Conservation (phyloP, 2,888 invertebrate genomes). For the Herminia tarsipennalis region DNA sequence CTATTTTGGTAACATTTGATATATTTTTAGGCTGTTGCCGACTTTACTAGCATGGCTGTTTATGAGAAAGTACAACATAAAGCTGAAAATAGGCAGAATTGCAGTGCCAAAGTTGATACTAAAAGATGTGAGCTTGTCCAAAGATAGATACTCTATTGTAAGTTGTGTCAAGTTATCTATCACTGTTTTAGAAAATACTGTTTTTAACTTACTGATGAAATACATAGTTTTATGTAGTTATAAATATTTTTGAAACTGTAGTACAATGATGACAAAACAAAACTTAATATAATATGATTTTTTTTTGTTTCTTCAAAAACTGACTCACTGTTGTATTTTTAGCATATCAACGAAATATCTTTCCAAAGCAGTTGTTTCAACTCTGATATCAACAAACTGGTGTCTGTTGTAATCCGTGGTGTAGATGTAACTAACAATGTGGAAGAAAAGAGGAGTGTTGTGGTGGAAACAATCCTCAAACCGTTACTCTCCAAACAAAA, state of each 20-base stretch:
- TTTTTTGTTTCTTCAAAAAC: neutral
- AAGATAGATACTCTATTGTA: slow-evolving; percentile 92
- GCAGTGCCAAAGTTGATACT: slow-evolving; percentile 92
- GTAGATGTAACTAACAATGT: slow-evolving; percentile 93
- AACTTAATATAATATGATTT: neutral
- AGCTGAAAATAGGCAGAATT: slow-evolving; percentile 92
- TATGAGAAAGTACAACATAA: slow-evolving; percentile 91
- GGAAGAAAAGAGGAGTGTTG: slow-evolving; percentile 73
- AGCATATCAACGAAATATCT: slow-evolving; percentile 95
- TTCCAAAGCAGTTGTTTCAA: slow-evolving; percentile 95
- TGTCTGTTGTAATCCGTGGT: slow-evolving; percentile 93
- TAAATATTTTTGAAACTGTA: neutral
- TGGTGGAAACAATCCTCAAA: slow-evolving; percentile 79
- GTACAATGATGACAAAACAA: too few species aligned
- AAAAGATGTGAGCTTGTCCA: slow-evolving; percentile 92
- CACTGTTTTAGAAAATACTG: slow-evolving; percentile 3
- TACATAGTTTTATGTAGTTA: neutral
- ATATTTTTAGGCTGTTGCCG: slow-evolving; percentile 89
- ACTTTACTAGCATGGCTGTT: slow-evolving; percentile 92
- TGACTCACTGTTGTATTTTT: too few species aligned
- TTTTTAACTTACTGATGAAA: neutral
- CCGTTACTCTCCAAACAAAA: slow-evolving; percentile 80
- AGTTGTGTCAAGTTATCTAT: slow-evolving; percentile 56
- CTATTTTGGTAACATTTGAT: slow-evolving; percentile 46
- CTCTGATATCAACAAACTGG: slow-evolving; percentile 93